Conservation (phyloP, 1,140 invertebrate genomes). For the Cydia strobilella region DNA sequence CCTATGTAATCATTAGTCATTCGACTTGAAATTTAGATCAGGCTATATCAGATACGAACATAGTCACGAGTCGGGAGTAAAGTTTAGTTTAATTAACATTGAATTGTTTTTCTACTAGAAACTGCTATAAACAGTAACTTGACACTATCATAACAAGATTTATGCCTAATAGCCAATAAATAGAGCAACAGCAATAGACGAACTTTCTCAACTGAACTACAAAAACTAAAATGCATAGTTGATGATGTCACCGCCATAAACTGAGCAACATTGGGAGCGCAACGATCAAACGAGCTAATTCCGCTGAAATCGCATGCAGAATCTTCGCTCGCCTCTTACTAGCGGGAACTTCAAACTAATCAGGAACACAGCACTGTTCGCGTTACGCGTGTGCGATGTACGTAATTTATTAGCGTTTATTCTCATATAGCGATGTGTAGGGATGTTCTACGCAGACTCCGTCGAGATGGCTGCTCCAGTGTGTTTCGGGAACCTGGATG, state of each 20-base stretch:
- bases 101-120: no score
- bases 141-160: not conserved
- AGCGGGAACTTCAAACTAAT: constrained; percentile 77
- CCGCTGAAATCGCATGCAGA: constrained; percentile 22
- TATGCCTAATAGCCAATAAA: not conserved
- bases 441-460: constrained; percentile 79
- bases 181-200: not conserved
- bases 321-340: constrained; percentile 43
- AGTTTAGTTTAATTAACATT: no score
- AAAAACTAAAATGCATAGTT: not conserved
- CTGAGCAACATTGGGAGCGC: not conserved
- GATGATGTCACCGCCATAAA: not conserved
- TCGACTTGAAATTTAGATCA: no score
- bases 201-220: not conserved
- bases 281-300: constrained; percentile 20
- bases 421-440: constrained; percentile 76
- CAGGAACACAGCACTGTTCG: constrained; percentile 66
- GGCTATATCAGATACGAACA: no score
- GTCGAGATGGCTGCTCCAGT: constrained; percentile 73
- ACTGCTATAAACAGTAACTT: not conserved
- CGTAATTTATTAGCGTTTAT: constrained; percentile 79
- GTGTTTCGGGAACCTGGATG: constrained; percentile 63
- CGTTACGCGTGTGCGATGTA: constrained; percentile 70
- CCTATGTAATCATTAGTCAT: no score
- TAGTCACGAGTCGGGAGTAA: no score